A percentile compares a stretch with the other conserved stretches of the same genome.
phyloP scores from a whole-genome alignment of 2,888 invertebrate genomes.

The Temnothorax rugatulus region DNA sequence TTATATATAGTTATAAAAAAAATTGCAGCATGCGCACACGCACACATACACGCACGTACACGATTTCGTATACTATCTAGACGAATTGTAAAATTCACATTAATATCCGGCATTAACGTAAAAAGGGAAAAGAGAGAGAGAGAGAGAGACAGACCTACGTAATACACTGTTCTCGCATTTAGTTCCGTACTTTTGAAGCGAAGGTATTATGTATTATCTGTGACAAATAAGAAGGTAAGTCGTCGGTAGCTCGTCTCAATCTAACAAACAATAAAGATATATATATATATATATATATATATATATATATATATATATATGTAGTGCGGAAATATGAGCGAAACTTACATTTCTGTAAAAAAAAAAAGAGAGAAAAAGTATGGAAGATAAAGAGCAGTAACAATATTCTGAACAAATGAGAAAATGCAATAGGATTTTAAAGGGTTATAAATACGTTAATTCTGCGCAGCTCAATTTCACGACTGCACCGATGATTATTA shows the following conservation, averaged over 20 bases:
- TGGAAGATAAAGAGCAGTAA: constrained; percentile 70
- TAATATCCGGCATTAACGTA: constrained; percentile 51
- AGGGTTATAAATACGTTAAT: constrained; percentile 72
- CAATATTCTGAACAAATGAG: constrained; percentile 78
- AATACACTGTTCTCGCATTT: constrained; percentile 62
- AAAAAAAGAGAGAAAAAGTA: constrained; percentile 38
- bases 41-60: not conserved
- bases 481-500: constrained; percentile 59
- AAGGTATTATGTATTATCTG: constrained; percentile 56
- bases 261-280: constrained; percentile 51
- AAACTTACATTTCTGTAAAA: constrained; percentile 43
- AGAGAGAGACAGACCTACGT: constrained; percentile 42
- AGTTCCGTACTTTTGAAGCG: constrained; percentile 67
- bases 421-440: constrained; percentile 69
- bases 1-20: constrained; percentile 36
- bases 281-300: constrained; percentile 47
- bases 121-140: constrained; percentile 20
- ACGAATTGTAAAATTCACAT: constrained; percentile 39
- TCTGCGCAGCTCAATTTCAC: constrained; percentile 65
- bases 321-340: not conserved
- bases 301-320: constrained; percentile 47
- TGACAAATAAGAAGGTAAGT: constrained; percentile 52
- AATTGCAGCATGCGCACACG: constrained; percentile 3
- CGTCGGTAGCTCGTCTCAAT: constrained; percentile 60
- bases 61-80: constrained; percentile 29